Base-by-base conservation (phyloP, 2,888 invertebrate genomes). In the Drosophila recens region DNA sequence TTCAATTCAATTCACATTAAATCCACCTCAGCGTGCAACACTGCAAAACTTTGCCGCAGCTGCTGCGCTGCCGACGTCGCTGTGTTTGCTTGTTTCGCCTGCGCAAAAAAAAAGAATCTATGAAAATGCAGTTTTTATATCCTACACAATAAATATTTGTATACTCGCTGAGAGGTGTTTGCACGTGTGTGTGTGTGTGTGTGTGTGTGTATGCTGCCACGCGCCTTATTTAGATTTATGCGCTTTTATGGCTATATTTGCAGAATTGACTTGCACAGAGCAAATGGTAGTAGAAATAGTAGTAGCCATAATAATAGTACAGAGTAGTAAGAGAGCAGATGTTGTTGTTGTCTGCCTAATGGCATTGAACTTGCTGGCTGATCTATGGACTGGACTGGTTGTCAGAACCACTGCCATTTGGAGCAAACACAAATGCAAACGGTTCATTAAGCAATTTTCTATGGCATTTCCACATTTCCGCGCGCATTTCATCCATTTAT, bases 381-480 rank as follows among this genome's bases (percentile, higher is more conserved):
- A 65, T 67, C 67, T 66, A 51, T 80, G 53, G 63, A 73, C 71
- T 72, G 72, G 75, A 73, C 71, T 72, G 72, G 75, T 77, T 73
- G 64, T 34, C 59, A 81, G 68, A 79, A 72, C 75, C 38, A 68
- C 62, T 72, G 68, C 72, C 82, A 84, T 81, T 81, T 81, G 78
- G 81, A 78, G 77, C 75, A 80, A 77, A 68, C 70, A 34, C 62
- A 30, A 63, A 64, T 56, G 59, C 63, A 73, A 76, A 83, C 82
- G 84, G 81, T 75, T 81, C 83, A 85, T 87, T 81, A 79, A 83
- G 74, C 85, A 85, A 87, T 87, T 87, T 86, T 87, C 85, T 73
- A 59, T 75, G 72, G 73, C 78, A 87, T 78, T 79, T 79, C 77
- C 77, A 67, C 75, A 83, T 82, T 79, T 84, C 80, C 79, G 73